phyloP scores from a whole-genome alignment of 64 coral and sea anemone genomes.

The Hydrozoanthus tunicans region DNA sequence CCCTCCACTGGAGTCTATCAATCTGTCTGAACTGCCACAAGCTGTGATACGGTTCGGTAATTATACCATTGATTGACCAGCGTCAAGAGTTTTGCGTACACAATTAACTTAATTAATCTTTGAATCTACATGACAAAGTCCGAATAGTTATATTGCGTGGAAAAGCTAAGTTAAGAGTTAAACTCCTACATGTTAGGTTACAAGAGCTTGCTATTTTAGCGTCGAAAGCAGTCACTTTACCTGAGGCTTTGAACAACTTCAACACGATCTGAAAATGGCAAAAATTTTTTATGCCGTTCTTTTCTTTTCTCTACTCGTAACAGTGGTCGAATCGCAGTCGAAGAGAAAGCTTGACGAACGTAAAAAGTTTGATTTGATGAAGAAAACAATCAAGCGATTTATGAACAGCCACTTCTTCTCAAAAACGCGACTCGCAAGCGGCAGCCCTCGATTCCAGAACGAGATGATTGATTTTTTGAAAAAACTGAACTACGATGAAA shows the following conservation, averaged over 20 bases:
- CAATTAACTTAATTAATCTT: constrained; percentile 49
- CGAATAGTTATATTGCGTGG: background rate
- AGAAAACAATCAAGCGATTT: background rate
- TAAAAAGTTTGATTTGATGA: background rate
- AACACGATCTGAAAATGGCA: background rate
- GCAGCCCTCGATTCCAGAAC: background rate
- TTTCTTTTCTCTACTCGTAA: background rate
- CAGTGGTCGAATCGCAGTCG: background rate
- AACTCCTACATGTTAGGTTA: background rate
- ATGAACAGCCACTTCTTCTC: constrained; percentile 1
- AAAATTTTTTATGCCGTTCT: constrained; percentile 13
- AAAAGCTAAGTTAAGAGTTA: background rate
- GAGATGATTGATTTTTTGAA: constrained; percentile 30
- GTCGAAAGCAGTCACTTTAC: background rate
- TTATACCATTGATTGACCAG: constrained; percentile 20
- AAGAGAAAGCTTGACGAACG: constrained; percentile 11
- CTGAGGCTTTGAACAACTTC: background rate
- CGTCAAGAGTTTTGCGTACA: background rate
- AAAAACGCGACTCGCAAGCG: background rate
- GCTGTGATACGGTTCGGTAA: background rate
- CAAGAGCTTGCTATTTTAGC: background rate
- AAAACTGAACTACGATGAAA: background rate
- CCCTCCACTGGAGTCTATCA: background rate
- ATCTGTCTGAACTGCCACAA: background rate
- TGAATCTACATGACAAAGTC: constrained; percentile 43